Evolutionary conservation across 1,140 invertebrate genomes (phyloP).

Genomic region (Drosophila dunni): DNA sequence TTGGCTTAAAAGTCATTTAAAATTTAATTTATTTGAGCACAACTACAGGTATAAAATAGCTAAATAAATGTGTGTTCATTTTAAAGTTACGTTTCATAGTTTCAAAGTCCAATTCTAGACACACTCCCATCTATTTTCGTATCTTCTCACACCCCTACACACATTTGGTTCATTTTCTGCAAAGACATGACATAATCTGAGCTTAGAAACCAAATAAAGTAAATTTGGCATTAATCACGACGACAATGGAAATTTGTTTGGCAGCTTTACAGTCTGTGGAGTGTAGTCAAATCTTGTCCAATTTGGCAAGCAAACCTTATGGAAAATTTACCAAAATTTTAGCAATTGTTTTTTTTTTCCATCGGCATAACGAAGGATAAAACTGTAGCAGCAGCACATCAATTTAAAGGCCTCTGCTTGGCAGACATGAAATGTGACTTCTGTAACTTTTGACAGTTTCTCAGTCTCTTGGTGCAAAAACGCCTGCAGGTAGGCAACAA

Average conservation of each 20-base stretch:
- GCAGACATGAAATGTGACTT: slow-evolving; percentile 22
- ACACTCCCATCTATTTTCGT: background rate
- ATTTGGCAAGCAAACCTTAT: slow-evolving; percentile 43
- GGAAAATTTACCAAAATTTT: slow-evolving; percentile 31
- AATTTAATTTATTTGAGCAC: no score
- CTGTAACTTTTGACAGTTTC: slow-evolving; percentile 17
- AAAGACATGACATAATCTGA: slow-evolving; percentile 17
- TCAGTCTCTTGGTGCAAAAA: slow-evolving; percentile 20
- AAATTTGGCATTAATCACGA: slow-evolving; percentile 47
- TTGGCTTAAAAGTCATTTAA: no score
- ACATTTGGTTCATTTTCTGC: background rate
- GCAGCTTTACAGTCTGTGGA: slow-evolving; percentile 8
- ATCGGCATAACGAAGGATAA: background rate
- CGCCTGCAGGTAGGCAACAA: slow-evolving; percentile 55
- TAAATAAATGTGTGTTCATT: no score
- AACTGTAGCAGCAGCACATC: slow-evolving; percentile 16
- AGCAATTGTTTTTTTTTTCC: background rate
- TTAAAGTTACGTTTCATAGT: no score
- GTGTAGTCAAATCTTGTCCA: slow-evolving; percentile 4
- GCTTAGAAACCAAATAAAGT: slow-evolving; percentile 24
- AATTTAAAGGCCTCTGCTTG: slow-evolving; percentile 30
- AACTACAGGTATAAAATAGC: no score
- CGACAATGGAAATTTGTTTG: slow-evolving; percentile 40
- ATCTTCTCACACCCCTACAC: background rate
- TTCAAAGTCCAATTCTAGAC: no score